These are phyloP conservation scores for Himalopsyche phryganea DNA, from an alignment of 1,140 invertebrate species.

Conservation along the genomic window DNA sequence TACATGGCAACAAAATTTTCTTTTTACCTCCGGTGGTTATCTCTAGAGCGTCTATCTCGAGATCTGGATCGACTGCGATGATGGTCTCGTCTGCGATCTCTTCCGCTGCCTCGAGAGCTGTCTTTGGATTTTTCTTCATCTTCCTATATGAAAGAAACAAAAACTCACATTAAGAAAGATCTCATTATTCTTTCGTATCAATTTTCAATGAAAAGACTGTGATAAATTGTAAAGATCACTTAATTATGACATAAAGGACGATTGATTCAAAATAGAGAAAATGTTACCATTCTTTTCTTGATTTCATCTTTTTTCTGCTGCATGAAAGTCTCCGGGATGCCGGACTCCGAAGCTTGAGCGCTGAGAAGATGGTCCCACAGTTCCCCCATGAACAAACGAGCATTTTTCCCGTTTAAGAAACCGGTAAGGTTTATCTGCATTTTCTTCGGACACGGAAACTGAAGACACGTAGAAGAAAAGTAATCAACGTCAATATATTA, in stretches of 20 bases:
- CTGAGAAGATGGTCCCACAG: slow-evolving; percentile 93
- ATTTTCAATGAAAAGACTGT: too few species aligned
- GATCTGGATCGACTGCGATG: slow-evolving; percentile 29
- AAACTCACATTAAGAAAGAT: neutral
- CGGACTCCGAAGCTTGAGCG: slow-evolving; percentile 90
- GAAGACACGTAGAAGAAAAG: slow-evolving; percentile 19
- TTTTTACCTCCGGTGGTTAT: slow-evolving; percentile 29
- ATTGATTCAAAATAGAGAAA: neutral
- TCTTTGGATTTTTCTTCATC: slow-evolving; percentile 46
- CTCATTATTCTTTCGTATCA: too few species aligned
- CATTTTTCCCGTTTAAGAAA: slow-evolving; percentile 97
- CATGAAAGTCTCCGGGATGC: slow-evolving; percentile 89
- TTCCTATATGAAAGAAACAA: slow-evolving; percentile 39
- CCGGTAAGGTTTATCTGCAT: slow-evolving; percentile 99
- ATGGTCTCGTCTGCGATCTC: slow-evolving; percentile 36
- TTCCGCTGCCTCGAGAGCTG: slow-evolving; percentile 39
- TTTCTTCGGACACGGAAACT: slow-evolving; percentile 94
- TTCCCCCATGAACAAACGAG: slow-evolving; percentile 94
- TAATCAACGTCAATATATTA: too few species aligned
- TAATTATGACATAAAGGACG: too few species aligned
- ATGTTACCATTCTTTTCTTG: slow-evolving; percentile 61
- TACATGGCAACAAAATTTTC: too few species aligned
- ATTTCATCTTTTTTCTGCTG: slow-evolving; percentile 97
- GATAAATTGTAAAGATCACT: too few species aligned
- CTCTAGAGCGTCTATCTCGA: slow-evolving; percentile 27